Evolutionary conservation across 2,888 invertebrate species (phyloP).

Genomic region (Drosophila anceps): DNA sequence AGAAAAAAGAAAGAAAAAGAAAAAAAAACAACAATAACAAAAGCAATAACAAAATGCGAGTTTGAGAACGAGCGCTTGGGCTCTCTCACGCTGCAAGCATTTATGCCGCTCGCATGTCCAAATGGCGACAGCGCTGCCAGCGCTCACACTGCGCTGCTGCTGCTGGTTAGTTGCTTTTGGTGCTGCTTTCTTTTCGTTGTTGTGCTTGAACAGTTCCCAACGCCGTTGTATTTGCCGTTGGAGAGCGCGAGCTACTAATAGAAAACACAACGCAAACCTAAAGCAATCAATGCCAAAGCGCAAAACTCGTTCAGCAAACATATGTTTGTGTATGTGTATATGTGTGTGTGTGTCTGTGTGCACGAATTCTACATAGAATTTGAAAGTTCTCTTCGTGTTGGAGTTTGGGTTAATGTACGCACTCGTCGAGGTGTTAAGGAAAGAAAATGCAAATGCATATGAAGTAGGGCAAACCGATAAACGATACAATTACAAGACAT

Average conservation of each 20-base stretch:
- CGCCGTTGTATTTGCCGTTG: conserved; percentile 22
- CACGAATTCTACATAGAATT: not conserved
- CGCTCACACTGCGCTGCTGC: conserved; percentile 16
- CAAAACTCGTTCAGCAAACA: conserved; percentile 44
- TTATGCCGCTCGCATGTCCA: conserved; percentile 36
- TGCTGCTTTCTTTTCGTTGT: conserved; percentile 47
- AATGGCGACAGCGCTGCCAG: conserved; percentile 37
- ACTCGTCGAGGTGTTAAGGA: conserved; percentile 9
- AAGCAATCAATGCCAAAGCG: conserved; percentile 42
- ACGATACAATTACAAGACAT: not conserved
- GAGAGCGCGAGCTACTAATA: conserved; percentile 59
- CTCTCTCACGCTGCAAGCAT: conserved; percentile 20
- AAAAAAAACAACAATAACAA: conserved; percentile 5
- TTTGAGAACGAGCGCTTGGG: not conserved
- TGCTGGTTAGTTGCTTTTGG: conserved; percentile 44
- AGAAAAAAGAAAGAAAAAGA: conserved; percentile 28
- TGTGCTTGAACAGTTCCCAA: conserved; percentile 25
- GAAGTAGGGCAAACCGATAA: conserved; percentile 8
- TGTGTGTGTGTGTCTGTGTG: not conserved
- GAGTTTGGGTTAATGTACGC: conserved; percentile 41
- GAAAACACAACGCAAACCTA: conserved; percentile 57
- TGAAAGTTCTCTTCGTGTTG: conserved; percentile 25
- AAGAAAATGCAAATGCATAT: conserved; percentile 14
- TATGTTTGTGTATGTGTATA: too few relatives aligned
- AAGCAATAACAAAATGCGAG: not conserved